phyloP scores from a whole-genome alignment of 1,140 invertebrate genomes.

The Polypedilum pembai region DNA sequence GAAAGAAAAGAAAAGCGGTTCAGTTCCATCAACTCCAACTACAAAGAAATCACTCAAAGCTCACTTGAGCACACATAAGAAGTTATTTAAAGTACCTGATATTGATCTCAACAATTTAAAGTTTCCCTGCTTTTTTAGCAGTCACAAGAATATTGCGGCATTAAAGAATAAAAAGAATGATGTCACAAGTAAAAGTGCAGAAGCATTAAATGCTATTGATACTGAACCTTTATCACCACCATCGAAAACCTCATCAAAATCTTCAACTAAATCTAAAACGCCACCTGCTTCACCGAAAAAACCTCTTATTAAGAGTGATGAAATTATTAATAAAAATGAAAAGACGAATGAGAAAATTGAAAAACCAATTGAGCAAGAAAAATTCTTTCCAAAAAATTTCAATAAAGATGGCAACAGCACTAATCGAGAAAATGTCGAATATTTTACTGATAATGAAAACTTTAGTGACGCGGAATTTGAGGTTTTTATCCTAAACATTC shows the following conservation, averaged over 20 bases:
- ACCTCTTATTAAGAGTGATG: background rate
- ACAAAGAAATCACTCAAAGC: constrained; percentile 12
- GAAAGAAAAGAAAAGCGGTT: background rate
- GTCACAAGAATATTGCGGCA: constrained; percentile 7
- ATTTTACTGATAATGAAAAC: background rate
- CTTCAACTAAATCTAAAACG: background rate
- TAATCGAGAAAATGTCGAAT: background rate
- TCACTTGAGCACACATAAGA: background rate
- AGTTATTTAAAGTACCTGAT: constrained; percentile 24
- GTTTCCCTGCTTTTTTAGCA: constrained; percentile 20
- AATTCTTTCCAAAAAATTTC: background rate
- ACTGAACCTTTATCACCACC: background rate
- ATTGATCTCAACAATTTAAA: constrained; percentile 25
- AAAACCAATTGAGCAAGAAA: background rate
- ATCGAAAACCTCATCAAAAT: background rate
- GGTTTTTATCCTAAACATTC: background rate
- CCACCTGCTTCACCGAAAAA: background rate
- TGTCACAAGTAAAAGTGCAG: background rate
- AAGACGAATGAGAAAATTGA: background rate
- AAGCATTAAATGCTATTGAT: background rate
- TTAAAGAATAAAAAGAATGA: constrained; percentile 5
- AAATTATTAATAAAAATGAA: background rate
- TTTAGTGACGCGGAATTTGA: background rate
- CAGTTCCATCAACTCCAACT: background rate
- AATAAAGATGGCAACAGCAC: background rate